Conservation (phyloP, 2,797 vertebrate genomes). For the Girardinus metallicus region DNA sequence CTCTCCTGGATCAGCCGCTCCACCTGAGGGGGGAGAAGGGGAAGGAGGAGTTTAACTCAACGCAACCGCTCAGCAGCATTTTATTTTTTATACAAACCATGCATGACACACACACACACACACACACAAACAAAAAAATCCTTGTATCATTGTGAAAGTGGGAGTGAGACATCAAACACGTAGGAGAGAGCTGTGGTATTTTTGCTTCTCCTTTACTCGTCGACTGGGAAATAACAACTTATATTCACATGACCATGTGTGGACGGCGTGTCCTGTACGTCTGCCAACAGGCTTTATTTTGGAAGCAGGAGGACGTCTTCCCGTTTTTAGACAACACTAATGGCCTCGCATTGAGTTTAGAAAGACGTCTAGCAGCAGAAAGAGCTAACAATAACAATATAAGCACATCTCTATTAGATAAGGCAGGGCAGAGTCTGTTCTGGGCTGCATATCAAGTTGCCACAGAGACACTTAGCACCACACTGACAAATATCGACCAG, state of each 20-base stretch:
- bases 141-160: constrained; percentile 3
- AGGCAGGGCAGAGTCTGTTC: not conserved
- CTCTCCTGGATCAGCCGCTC: constrained; percentile 93
- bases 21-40: constrained; percentile 78
- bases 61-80: not conserved
- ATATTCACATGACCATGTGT: constrained; percentile 29
- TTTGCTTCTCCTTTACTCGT: constrained; percentile 10
- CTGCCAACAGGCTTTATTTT: constrained; percentile 12
- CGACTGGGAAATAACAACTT: constrained; percentile 42
- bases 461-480: not conserved
- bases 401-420: constrained; percentile 10
- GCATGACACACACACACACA: not conserved
- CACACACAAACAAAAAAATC: not conserved
- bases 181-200: not conserved
- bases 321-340: constrained; percentile 9
- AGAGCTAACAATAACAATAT: constrained; percentile 1
- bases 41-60: not conserved
- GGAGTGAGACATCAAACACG: not conserved
- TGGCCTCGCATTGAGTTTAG: not conserved
- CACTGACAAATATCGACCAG: not conserved
- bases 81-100: not conserved
- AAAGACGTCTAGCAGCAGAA: constrained; percentile 9
- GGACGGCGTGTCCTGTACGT: constrained; percentile 6
- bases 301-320: not conserved
- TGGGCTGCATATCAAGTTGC: constrained; percentile 5